These are phyloP conservation scores for Trichoplusia ni DNA, from an alignment of 1,140 invertebrate species.

Conservation along the genomic window DNA sequence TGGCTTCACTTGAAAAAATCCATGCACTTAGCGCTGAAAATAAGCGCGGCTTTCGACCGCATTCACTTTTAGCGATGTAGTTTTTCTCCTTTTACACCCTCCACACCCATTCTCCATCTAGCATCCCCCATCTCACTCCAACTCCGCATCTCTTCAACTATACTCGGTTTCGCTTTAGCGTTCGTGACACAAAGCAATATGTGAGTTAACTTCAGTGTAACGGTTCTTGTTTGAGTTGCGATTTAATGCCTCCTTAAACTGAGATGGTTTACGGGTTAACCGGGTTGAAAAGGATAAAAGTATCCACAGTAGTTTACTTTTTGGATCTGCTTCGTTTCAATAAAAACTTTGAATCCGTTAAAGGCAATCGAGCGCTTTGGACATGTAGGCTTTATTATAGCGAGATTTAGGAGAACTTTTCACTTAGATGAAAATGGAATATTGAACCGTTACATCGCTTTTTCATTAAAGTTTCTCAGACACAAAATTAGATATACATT, in stretches of 20 bases:
- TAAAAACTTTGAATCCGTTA: slow-evolving; percentile 73
- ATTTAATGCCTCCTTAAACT: slow-evolving; percentile 81
- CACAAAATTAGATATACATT: slow-evolving; percentile 14
- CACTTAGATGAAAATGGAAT: slow-evolving; percentile 16
- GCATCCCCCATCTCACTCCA: slow-evolving; percentile 61
- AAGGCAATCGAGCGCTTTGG: slow-evolving; percentile 41
- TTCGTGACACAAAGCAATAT: slow-evolving; percentile 82
- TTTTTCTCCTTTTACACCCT: slow-evolving; percentile 80
- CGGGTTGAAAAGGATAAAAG: slow-evolving; percentile 75
- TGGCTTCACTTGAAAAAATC: slow-evolving; percentile 78
- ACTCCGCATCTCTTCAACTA: slow-evolving; percentile 55
- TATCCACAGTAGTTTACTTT: slow-evolving; percentile 73
- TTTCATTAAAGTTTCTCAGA: slow-evolving; percentile 10
- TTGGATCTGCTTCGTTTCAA: slow-evolving; percentile 61
- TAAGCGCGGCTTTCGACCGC: slow-evolving; percentile 80
- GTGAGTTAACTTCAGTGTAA: slow-evolving; percentile 80
- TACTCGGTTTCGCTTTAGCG: slow-evolving; percentile 70
- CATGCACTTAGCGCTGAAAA: slow-evolving; percentile 79
- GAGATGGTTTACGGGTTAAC: slow-evolving; percentile 80
- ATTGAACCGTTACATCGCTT: slow-evolving; percentile 10
- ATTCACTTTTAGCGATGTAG: slow-evolving; percentile 81
- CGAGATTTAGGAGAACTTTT: slow-evolving; percentile 31
- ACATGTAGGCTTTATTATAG: slow-evolving; percentile 32
- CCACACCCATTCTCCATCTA: slow-evolving; percentile 72
- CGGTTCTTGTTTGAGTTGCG: slow-evolving; percentile 80